Conservation (phyloP, 2,888 invertebrate species). For the Dicroscelio sp. region DNA sequence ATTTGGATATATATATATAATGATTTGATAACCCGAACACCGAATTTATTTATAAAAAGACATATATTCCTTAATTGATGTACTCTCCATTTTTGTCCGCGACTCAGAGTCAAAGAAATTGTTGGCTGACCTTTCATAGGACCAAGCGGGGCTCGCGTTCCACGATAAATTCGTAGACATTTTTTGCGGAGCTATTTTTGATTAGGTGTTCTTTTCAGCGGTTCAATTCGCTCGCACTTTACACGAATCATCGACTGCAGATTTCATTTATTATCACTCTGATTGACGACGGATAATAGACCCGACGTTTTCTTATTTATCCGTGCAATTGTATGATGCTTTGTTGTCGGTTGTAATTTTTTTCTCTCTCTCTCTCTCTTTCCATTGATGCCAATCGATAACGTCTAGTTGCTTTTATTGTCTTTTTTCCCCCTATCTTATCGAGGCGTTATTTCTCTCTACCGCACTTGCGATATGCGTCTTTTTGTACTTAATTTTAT, state of each 20-base stretch:
- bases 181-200: slow-evolving; percentile 50
- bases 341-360: not conserved
- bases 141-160: too few species aligned
- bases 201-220: slow-evolving; percentile 1
- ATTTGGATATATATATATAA: too few species aligned
- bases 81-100: slow-evolving; percentile 58
- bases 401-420: slow-evolving; percentile 35
- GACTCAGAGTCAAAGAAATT: slow-evolving; percentile 64
- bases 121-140: slow-evolving; percentile 86
- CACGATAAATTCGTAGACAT: slow-evolving; percentile 62
- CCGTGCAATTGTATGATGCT: slow-evolving; percentile 3
- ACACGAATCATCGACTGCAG: not conserved
- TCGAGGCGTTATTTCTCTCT: slow-evolving; percentile 17
- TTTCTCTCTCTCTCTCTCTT: slow-evolving; percentile 4
- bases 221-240: not conserved
- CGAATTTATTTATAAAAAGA: not conserved
- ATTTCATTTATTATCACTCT: slow-evolving; percentile 28
- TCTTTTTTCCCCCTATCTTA: slow-evolving; percentile 52
- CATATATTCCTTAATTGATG: not conserved
- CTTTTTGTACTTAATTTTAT: slow-evolving; percentile 3
- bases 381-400: slow-evolving; percentile 55
- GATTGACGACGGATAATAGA: slow-evolving; percentile 20
- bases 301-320: not conserved
- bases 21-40: too few species aligned
- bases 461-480: not conserved